phyloP scores from a whole-genome alignment of 2,888 invertebrate species.

The Rhingia rostrata region DNA sequence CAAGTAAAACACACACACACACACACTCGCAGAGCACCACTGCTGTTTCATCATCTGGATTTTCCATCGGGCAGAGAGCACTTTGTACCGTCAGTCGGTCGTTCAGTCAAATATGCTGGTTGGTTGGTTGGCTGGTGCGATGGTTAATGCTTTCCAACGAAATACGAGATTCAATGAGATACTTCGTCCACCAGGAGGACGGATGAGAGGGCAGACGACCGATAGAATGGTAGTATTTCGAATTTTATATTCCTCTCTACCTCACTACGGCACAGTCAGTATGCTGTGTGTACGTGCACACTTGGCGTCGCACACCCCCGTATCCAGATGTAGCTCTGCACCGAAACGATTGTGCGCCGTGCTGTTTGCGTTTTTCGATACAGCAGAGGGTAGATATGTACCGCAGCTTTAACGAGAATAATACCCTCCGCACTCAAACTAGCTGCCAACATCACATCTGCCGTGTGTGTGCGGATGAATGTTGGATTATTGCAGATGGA shows the following conservation, averaged over 20 bases:
- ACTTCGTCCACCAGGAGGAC: slow-evolving; percentile 45
- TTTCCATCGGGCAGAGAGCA: slow-evolving; percentile 66
- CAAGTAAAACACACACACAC: too few relatives aligned
- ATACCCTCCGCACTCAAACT: slow-evolving; percentile 54
- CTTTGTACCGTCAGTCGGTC: slow-evolving; percentile 57
- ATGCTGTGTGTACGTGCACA: slow-evolving; percentile 23
- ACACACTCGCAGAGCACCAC: slow-evolving; percentile 34
- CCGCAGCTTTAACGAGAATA: slow-evolving; percentile 47
- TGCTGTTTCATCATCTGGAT: slow-evolving; percentile 72
- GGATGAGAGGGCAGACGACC: slow-evolving; percentile 28
- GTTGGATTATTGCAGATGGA: slow-evolving; percentile 65
- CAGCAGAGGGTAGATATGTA: slow-evolving; percentile 28
- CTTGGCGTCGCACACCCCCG: slow-evolving; percentile 43
- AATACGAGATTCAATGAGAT: slow-evolving; percentile 73
- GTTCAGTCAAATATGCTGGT: slow-evolving; percentile 34
- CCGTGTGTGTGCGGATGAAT: slow-evolving; percentile 48
- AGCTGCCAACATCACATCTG: slow-evolving; percentile 68
- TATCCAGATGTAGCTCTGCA: slow-evolving; percentile 44
- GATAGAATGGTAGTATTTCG: slow-evolving; percentile 62
- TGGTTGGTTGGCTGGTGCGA: slow-evolving; percentile 48
- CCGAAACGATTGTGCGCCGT: slow-evolving; percentile 70
- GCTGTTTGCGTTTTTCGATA: slow-evolving; percentile 56
- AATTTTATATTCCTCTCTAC: slow-evolving; percentile 69
- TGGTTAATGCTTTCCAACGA: slow-evolving; percentile 71
- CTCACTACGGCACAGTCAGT: slow-evolving; percentile 16